Base-by-base conservation (phyloP, 2,113 vertebrate genomes). In the Caracal caracal region DNA sequence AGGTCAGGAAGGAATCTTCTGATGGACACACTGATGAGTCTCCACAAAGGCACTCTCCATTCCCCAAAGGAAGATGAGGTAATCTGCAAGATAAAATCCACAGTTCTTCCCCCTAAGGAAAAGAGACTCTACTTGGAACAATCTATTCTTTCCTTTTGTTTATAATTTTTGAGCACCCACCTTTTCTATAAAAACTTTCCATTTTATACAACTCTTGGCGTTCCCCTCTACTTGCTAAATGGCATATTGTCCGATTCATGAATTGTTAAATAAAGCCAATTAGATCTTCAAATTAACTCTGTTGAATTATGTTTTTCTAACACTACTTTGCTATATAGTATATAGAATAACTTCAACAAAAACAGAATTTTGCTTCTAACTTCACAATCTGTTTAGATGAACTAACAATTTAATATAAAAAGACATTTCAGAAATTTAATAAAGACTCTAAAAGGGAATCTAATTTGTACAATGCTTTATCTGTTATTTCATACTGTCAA, bases 381-480 rank as follows among this genome's bases (percentile, higher is more conserved):
- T 66, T 94, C 20, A 68, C 2, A 92, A 70, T 75, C 35, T 93
- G 70, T 68, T 94, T 63, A 51, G 16, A 88, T 88, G 7, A 92
- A 76, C 2, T 53, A 86, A 51, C 16, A 70, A 93, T 43, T 89
- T 82, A 47, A 79, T 24, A 93, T 15, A 91, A 95, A 96, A 90
- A 95, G n/a, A 43, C 8, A 93, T 82, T 94, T 88, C 6, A 89
- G 17, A 75, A 76, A 56, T 94, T 92, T 84, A 94, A 94, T 94
- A 76, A 80, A 80, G 15, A 16, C 35, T 66, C 35, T 91, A 19
- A 93, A 94, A 88, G 59, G 12, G 19, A 92, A 94, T 86, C 40
- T 70, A 92, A 82, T 76, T 92, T 76, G 19, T 11, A 80, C 2
- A 80, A 80, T 76, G 37, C 33, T 95, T 79, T 84, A 49, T 53